Percentiles rank a stretch among this genome's conserved stretches.
Evolutionary conservation across 2,888 invertebrate genomes (phyloP).

Genomic region (Polymixis lichenea): DNA sequence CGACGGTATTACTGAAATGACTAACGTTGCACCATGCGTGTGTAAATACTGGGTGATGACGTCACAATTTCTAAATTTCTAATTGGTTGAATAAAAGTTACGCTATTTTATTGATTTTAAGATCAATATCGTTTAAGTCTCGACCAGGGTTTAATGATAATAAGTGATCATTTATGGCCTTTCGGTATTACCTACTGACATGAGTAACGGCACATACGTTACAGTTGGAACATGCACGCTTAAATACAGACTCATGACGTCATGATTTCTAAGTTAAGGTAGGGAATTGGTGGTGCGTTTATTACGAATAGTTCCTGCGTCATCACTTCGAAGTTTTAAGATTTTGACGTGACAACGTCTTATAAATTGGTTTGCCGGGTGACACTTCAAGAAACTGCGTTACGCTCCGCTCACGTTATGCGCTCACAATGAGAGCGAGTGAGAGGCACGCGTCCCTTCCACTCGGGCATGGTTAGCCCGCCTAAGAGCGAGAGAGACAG

Average conservation of each 20-base stretch:
- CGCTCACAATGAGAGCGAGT: too few species aligned
- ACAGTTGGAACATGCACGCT: constrained; percentile 5
- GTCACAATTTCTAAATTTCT: not conserved
- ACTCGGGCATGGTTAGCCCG: too few species aligned
- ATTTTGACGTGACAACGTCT: too few species aligned
- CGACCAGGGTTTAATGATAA: not conserved
- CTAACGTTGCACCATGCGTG: constrained; percentile 18
- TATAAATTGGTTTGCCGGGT: too few species aligned
- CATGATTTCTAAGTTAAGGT: not conserved
- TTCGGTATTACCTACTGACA: not conserved
- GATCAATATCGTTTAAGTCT: too few species aligned
- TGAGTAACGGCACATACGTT: not conserved
- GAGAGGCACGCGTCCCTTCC: too few species aligned
- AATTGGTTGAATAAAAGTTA: too few species aligned
- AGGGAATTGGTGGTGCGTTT: not conserved
- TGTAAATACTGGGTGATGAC: not conserved
- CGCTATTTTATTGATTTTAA: not conserved
- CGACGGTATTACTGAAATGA: constrained; percentile 22
- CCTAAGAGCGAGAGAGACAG: too few species aligned
- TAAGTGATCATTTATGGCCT: constrained; percentile 27
- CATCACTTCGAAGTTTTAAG: not conserved
- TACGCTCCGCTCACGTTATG: too few species aligned
- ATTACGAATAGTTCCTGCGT: not conserved
- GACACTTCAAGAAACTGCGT: too few species aligned
- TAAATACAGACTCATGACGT: not conserved